A percentile compares a stretch with the other conserved stretches of the same genome.
Conservation (phyloP, 1,140 invertebrate genomes). For the Grapholita molesta region DNA sequence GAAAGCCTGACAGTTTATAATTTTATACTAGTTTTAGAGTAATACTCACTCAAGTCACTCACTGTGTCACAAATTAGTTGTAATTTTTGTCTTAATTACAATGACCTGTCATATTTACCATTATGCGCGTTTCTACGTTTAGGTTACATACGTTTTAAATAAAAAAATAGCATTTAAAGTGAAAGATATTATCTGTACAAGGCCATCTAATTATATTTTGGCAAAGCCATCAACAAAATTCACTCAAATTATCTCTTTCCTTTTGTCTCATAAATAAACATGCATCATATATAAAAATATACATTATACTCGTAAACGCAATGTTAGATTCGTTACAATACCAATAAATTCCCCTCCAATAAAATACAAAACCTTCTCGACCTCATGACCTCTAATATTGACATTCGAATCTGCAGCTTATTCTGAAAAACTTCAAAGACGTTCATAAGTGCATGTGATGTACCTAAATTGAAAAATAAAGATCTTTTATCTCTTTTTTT, state of each 20-base stretch:
- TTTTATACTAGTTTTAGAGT: background rate
- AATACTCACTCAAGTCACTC: no score
- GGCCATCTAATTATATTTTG: no score
- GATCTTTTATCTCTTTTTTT: no score
- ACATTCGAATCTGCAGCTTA: slow-evolving; percentile 2
- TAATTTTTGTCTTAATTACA: background rate
- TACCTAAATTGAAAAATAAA: no score
- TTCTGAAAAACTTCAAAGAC: no score
- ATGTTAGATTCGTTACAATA: background rate
- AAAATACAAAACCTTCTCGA: background rate
- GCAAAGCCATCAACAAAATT: background rate
- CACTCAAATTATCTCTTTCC: background rate
- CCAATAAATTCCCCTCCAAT: slow-evolving; percentile 7
- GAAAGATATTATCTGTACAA: no score
- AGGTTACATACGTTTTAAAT: no score
- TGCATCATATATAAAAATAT: background rate
- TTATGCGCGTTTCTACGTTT: no score
- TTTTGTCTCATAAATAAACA: background rate
- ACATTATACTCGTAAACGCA: background rate
- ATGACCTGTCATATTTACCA: no score
- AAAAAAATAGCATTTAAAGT: no score
- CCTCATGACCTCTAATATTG: background rate
- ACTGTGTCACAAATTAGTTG: no score
- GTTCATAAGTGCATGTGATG: no score
- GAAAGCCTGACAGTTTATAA: background rate